Evolutionary conservation across 2,888 invertebrate species (phyloP).

Genomic region (Parthenolecanium corni): DNA sequence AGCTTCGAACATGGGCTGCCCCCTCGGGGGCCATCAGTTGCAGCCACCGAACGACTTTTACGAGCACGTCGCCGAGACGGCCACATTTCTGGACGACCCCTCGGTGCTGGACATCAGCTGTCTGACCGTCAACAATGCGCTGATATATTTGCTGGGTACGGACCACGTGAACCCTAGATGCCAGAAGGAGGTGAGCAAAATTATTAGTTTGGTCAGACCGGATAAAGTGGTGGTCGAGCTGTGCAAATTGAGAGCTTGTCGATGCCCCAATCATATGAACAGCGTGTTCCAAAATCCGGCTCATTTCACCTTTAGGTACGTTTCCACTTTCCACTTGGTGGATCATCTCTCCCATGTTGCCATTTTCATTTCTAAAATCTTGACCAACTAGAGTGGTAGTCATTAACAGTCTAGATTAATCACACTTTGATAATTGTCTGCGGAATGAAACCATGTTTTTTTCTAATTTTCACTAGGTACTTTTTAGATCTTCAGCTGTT

Average conservation of each 20-base stretch:
- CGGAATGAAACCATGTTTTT: no score
- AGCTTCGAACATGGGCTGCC: not conserved
- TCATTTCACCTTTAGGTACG: constrained; percentile 1
- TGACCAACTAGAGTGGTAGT: no score
- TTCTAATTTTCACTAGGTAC: no score
- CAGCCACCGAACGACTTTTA: not conserved
- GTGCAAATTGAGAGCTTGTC: not conserved
- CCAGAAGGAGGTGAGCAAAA: constrained; percentile 1
- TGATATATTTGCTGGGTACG: constrained; percentile 5
- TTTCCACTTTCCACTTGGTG: no score
- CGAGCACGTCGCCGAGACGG: not conserved
- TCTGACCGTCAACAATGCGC: not conserved
- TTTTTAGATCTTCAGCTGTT: no score
- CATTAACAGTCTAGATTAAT: no score
- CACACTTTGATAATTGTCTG: no score
- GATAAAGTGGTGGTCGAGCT: constrained; percentile 7
- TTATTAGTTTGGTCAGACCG: not conserved
- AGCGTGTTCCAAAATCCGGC: constrained; percentile 6
- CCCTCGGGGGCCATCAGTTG: not conserved
- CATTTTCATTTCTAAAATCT: no score
- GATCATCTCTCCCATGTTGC: no score
- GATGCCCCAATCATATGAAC: not conserved
- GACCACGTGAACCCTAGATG: constrained; percentile 10
- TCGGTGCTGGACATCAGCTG: not conserved
- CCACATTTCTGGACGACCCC: not conserved